A percentile compares a stretch with the other conserved stretches of the same genome.
Conservation (phyloP, 2,888 invertebrate species). For the Netelia inedita region DNA sequence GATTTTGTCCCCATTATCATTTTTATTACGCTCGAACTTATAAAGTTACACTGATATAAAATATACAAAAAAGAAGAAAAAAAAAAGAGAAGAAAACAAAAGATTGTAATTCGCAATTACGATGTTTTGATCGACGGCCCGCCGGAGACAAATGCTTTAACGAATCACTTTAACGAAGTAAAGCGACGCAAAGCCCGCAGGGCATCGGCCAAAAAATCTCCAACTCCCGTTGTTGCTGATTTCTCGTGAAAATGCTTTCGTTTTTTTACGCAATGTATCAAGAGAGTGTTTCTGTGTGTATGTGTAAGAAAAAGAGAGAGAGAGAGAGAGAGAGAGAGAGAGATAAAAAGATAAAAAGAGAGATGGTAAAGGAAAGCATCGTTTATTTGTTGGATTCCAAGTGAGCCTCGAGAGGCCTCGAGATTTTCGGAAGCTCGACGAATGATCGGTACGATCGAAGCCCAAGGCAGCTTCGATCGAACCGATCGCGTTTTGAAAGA, state of each 20-base stretch:
- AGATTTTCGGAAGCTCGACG: conserved; percentile 63
- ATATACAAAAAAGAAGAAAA: conserved; percentile 23
- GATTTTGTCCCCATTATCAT: conserved; percentile 39
- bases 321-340: no score
- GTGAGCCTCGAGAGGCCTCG: conserved; percentile 61
- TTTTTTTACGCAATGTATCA: conserved; percentile 43
- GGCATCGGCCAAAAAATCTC: conserved; percentile 68
- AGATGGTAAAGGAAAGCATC: conserved; percentile 20
- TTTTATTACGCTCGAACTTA: conserved; percentile 31
- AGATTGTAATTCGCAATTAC: conserved; percentile 28
- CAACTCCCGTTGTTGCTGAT: conserved; percentile 11
- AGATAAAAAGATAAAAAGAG: background rate
- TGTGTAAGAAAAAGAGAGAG: no score
- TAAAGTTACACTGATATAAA: conserved; percentile 38
- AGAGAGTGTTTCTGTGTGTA: background rate
- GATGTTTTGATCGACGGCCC: conserved; percentile 34
- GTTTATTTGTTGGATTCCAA: conserved; percentile 57
- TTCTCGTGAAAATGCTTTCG: conserved; percentile 14
- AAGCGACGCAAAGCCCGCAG: conserved; percentile 82
- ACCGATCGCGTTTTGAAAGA: conserved; percentile 43
- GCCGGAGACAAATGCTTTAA: conserved; percentile 76
- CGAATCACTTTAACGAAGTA: conserved; percentile 82
- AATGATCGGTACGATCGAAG: conserved; percentile 50
- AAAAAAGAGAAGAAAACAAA: conserved; percentile 22
- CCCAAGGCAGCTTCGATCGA: conserved; percentile 25